Conservation (phyloP, 2,113 vertebrate genomes). For the Ahaetulla prasina region DNA sequence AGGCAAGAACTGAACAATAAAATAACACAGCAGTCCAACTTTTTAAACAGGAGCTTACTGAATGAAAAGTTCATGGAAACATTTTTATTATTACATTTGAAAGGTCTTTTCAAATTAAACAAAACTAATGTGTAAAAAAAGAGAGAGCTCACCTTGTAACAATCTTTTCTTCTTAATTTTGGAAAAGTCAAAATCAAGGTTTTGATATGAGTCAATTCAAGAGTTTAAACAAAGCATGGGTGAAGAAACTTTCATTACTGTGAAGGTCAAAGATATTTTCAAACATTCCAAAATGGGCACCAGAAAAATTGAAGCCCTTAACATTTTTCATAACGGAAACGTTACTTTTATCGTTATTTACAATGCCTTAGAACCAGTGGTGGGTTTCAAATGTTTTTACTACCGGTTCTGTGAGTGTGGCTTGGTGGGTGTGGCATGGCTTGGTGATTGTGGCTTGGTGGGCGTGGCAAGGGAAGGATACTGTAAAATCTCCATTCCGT, state of each 20-base stretch:
- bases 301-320: not conserved
- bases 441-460: too few species aligned
- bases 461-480: too few species aligned
- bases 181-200: not conserved
- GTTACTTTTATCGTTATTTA: not conserved
- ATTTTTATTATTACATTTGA: not conserved
- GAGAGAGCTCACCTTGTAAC: slow-evolving; percentile 1
- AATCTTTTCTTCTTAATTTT: not conserved
- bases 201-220: not conserved
- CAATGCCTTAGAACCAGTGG: not conserved
- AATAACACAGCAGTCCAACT: not conserved
- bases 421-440: too few species aligned
- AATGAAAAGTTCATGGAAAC: not conserved
- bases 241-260: not conserved
- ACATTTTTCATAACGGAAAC: not conserved
- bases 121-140: not conserved
- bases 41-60: not conserved
- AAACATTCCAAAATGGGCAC: not conserved
- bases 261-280: slow-evolving; percentile 16
- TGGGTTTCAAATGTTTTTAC: too few species aligned
- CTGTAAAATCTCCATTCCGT: too few species aligned
- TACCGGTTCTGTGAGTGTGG: too few species aligned
- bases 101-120: slow-evolving; percentile 16
- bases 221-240: not conserved
- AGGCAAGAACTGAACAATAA: not conserved